Base-by-base conservation (phyloP, 1,140 invertebrate genomes). In the Lucilia sericata region DNA sequence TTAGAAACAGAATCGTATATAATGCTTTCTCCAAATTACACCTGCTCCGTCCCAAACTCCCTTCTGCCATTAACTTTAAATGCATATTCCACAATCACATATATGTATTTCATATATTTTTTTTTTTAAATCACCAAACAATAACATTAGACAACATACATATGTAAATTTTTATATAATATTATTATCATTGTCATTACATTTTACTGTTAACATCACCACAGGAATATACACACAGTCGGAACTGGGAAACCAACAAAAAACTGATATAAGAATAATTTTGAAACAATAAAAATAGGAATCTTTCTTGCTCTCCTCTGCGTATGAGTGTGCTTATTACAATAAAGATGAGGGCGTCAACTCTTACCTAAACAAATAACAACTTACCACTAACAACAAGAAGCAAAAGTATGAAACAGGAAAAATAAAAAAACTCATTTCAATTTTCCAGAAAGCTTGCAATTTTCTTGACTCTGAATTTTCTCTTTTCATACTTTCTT, bases 381-480 rank as follows among this genome's bases (percentile, higher is more conserved):
- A 70, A 3, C 14, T 2, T 10, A 12, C 19, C 14, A 65, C 65
- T 21, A 70, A 21, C 19, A 70, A 70, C 3, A 21, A 12, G 19
- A 21, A 21, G n/a, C 2, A 25, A 70, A 70, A 21, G n/a, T 21
- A 70, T n/a, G 55, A n/a, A 60, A 60, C 4, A 9, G 74, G 34
- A 75, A 75, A 75, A 30, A 36, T 30, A 78, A 47, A 5, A 47
- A 78, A 78, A 78, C 12, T 78, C 75, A 51, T 80, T 80, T 80
- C 25, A 49, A 80, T 80, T 80, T 80, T 25, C 42, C 76, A 80
- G 47, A 80, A 80, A 80, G 42, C 76, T 21, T 80, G 10, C n/a
- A 21, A 70, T 21, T 70, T 70, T 70, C 21, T 70, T 55, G 51
- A 55, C 51, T 55, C 12, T 55, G 51, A 55, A 55, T 55, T 55